Percentiles rank a stretch among this genome's conserved stretches.
Conservation (phyloP, 2,888 invertebrate genomes). For the Hypena proboscidalis region DNA sequence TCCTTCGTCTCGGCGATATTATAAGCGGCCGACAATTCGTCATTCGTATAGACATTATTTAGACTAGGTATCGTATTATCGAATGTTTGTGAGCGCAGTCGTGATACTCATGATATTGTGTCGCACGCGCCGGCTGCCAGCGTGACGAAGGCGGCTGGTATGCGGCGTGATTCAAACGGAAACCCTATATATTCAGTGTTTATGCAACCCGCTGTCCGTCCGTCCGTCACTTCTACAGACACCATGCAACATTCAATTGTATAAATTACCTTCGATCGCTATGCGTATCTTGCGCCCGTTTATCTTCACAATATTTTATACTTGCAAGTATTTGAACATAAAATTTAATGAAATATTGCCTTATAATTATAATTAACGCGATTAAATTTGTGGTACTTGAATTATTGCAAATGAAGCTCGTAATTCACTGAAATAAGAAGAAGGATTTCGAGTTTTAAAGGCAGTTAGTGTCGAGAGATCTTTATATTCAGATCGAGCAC, state of each 20-base stretch:
- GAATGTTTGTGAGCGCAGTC: slow-evolving; percentile 62
- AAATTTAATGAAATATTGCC: slow-evolving; percentile 9
- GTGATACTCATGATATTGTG: slow-evolving; percentile 72
- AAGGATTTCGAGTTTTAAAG: slow-evolving; percentile 38
- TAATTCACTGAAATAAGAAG: slow-evolving; percentile 17
- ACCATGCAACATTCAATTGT: slow-evolving; percentile 60
- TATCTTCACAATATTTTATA: slow-evolving; percentile 31
- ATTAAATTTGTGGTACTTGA: slow-evolving; percentile 8
- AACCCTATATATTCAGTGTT: slow-evolving; percentile 81
- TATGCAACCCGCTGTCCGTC: slow-evolving; percentile 75
- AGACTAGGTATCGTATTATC: slow-evolving; percentile 60
- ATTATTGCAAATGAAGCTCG: slow-evolving; percentile 18
- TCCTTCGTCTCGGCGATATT: slow-evolving; percentile 51
- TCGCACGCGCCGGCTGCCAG: slow-evolving; percentile 68
- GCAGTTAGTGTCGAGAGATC: slow-evolving; percentile 38
- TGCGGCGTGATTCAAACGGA: slow-evolving; percentile 83
- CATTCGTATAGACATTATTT: slow-evolving; percentile 64
- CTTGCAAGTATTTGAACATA: slow-evolving; percentile 6
- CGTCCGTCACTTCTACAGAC: slow-evolving; percentile 70
- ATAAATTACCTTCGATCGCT: slow-evolving; percentile 48
- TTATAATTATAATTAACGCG: slow-evolving; percentile 2
- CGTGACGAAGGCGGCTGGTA: slow-evolving; percentile 81
- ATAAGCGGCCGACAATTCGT: slow-evolving; percentile 54
- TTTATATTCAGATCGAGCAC: slow-evolving; percentile 54
- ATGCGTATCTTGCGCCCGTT: slow-evolving; percentile 44